These are phyloP conservation scores for Luehdorfia chinensis DNA, from an alignment of 1,140 invertebrate species.

Conservation along the genomic window DNA sequence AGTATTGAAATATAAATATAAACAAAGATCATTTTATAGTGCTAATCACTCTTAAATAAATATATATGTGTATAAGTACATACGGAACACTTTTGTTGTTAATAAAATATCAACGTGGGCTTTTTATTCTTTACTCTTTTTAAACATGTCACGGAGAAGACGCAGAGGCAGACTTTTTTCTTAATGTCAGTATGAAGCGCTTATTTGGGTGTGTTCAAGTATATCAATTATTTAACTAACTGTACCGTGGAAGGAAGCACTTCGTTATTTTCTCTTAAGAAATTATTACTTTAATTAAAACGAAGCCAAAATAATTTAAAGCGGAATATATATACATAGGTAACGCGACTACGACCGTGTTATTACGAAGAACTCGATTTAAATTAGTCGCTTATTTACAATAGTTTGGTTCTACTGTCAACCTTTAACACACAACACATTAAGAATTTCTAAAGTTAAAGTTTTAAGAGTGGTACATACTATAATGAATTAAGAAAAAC, in stretches of 20 bases:
- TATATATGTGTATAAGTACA: too few relatives aligned
- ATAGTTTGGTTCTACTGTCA: constrained; percentile 24
- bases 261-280: not conserved
- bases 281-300: constrained; percentile 17
- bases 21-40: too few relatives aligned
- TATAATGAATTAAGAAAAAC: too few relatives aligned
- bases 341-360: constrained; percentile 36
- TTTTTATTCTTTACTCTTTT: constrained; percentile 2
- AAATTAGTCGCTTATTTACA: constrained; percentile 40
- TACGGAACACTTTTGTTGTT: too few relatives aligned
- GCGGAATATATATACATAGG: constrained; percentile 36
- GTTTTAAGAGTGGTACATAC: too few relatives aligned
- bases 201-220: constrained; percentile 11
- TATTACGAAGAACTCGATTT: constrained; percentile 48
- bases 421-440: too few relatives aligned
- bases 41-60: too few relatives aligned
- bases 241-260: constrained; percentile 2
- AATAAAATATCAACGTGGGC: too few relatives aligned
- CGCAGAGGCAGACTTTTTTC: constrained; percentile 15
- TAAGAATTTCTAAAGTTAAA: too few relatives aligned
- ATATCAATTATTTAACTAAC: constrained; percentile 15
- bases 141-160: constrained; percentile 14
- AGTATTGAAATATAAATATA: too few relatives aligned
- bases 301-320: constrained; percentile 37
- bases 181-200: constrained; percentile 7